These are phyloP conservation scores for Meandrusa payeni DNA, from an alignment of 2,888 invertebrate species.

Conservation along the genomic window DNA sequence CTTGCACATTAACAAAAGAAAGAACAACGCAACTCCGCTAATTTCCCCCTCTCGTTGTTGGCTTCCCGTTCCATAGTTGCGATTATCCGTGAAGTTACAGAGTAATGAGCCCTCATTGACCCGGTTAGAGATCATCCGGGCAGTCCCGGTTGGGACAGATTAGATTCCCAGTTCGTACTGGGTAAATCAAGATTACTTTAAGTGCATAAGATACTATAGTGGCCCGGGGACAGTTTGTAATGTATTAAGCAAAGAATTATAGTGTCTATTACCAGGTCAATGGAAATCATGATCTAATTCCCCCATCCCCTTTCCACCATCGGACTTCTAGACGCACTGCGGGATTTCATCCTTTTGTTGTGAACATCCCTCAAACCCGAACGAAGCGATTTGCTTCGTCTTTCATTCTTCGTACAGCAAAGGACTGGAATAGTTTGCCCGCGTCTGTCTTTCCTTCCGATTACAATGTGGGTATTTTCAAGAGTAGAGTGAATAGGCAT, in stretches of 20 bases:
- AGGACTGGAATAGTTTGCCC: no score
- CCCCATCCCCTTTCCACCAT: no score
- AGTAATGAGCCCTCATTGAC: conserved; percentile 26
- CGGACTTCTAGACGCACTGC: no score
- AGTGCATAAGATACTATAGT: conserved; percentile 31
- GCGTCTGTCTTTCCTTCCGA: no score
- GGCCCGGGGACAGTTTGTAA: conserved; percentile 6
- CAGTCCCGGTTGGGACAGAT: conserved; percentile 25
- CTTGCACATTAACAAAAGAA: conserved; percentile 6
- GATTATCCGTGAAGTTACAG: conserved; percentile 25
- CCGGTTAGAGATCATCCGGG: conserved; percentile 29
- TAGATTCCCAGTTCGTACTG: conserved; percentile 27
- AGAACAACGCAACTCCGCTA: conserved; percentile 7
- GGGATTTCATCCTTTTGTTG: no score
- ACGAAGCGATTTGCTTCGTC: no score
- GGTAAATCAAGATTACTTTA: conserved; percentile 37
- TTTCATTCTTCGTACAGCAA: no score
- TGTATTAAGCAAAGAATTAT: conserved; percentile 20
- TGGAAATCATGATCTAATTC: no score
- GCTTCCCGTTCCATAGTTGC: conserved; percentile 7
- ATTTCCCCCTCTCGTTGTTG: conserved; percentile 6
- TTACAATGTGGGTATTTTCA: no score
- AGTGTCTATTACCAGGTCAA: conserved; percentile 5
- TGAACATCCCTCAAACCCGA: no score
- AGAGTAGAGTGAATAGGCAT: no score